phyloP scores from a whole-genome alignment of 2,888 invertebrate species.

The Rhabditoides inermis region DNA sequence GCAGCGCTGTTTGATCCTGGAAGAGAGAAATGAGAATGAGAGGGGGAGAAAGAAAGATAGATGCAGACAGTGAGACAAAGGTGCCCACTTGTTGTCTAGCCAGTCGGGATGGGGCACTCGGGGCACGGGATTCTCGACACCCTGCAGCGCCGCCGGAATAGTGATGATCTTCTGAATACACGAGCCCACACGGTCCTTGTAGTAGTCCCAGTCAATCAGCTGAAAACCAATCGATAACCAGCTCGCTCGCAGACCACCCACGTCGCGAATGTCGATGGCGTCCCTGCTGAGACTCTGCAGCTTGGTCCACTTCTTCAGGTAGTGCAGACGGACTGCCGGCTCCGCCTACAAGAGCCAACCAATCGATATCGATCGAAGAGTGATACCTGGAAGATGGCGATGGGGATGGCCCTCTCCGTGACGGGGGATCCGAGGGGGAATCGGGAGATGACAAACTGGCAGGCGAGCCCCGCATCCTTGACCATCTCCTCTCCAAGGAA shows the following conservation, averaged over 20 bases:
- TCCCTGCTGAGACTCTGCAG: constrained; percentile 54
- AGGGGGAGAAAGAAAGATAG: too few species aligned
- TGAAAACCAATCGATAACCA: too few species aligned
- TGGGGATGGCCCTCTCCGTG: constrained; percentile 81
- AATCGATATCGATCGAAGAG: constrained; percentile 46
- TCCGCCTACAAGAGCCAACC: constrained; percentile 69
- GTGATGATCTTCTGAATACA: constrained; percentile 97
- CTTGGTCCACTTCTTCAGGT: constrained; percentile 85
- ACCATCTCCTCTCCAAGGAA: constrained; percentile 48
- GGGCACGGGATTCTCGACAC: constrained; percentile 79
- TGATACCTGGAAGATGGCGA: constrained; percentile 67
- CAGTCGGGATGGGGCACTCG: constrained; percentile 91
- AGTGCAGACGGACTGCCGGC: constrained; percentile 74
- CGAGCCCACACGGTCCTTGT: constrained; percentile 86
- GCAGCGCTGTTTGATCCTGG: too few species aligned
- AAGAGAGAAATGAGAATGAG: too few species aligned
- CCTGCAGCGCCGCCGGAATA: constrained; percentile 87
- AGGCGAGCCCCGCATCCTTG: constrained; percentile 82
- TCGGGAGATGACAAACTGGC: constrained; percentile 73
- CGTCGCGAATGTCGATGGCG: constrained; percentile 69
- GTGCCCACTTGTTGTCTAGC: constrained; percentile 81
- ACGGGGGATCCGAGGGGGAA: constrained; percentile 87
- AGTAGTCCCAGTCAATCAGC: constrained; percentile 93
- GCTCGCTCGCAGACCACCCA: too few species aligned
- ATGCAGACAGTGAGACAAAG: too few species aligned